Base-by-base conservation (phyloP, 2,888 invertebrate genomes). In the Crepidodera aurea region DNA sequence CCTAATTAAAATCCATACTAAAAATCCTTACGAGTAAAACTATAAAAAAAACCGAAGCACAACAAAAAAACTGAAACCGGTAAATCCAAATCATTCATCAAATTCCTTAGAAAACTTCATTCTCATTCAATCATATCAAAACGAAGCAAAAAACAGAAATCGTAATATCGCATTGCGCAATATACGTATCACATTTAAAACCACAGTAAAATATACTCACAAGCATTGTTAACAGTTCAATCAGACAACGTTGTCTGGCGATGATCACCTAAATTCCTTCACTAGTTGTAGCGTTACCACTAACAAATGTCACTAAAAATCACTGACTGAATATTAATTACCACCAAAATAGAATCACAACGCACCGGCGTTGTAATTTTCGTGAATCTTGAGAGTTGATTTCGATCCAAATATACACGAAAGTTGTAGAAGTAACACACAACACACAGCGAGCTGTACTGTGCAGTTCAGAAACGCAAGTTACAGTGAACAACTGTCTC, bases 211-310 rank as follows among this genome's bases (percentile, higher is more conserved):
- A 42, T 42, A 69, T 73, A 73, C 73, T 72, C 72, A 74, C 73
- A 72, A 73, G 72, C 72, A 72, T 73, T 68, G 71, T 71, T 65
- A 68, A 62, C 67, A 69, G 57, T 53, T 61, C 66, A 62, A 48
- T 56, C 66, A 62, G 64, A 67, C 64, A 64, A 62, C 60, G 55
- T 59, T 58, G 63, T 58, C 60, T 56, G 64, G 56, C 59, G 39
- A 32, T n/a, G 32, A 61, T 56, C 48, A 58, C 58, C 60, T 48
- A 59, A 66, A 60, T 60, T 63, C 42, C 58, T 39, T 55, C 66
- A 58, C 53, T 57, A 60, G 55, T 46, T 25, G 25, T 54, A 48
- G 29, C 25, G 39, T 51, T 54, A 48, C 15, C 37, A 60, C 53
- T 27, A 54, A 62, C 10, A 53, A 42, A 46, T 55, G 44, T 55